Evolutionary conservation across 1,140 invertebrate genomes (phyloP).

Genomic region (Linepithema humile): DNA sequence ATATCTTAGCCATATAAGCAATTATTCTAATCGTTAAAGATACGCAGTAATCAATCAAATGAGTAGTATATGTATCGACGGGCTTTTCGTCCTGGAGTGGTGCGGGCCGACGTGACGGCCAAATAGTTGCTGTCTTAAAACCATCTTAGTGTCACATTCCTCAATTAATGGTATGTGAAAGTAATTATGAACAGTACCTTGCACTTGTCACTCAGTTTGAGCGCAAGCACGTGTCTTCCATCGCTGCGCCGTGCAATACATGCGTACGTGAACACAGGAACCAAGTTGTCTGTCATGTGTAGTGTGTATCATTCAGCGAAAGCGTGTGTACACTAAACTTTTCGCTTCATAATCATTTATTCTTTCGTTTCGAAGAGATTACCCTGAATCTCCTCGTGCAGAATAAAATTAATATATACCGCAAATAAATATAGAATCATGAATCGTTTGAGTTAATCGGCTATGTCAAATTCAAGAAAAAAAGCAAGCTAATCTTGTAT

Average conservation of each 20-base stretch:
- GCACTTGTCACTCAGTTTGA: constrained; percentile 87
- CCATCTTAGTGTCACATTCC: constrained; percentile 35
- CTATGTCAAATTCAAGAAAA: background rate
- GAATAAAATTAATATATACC: constrained; percentile 27
- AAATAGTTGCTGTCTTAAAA: constrained; percentile 22
- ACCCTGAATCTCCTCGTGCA: background rate
- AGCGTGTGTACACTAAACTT: background rate
- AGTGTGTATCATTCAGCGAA: background rate
- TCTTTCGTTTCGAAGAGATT: background rate
- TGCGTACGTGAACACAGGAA: constrained; percentile 86
- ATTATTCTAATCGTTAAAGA: constrained; percentile 51
- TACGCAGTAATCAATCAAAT: constrained; percentile 42
- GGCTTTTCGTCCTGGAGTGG: constrained; percentile 66
- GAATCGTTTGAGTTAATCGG: background rate
- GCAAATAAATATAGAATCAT: background rate
- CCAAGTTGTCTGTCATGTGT: constrained; percentile 72
- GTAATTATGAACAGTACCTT: constrained; percentile 85
- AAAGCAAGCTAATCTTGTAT: background rate
- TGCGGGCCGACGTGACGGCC: constrained; percentile 55
- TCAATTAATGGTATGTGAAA: constrained; percentile 72
- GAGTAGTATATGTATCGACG: constrained; percentile 19
- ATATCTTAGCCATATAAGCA: constrained; percentile 18
- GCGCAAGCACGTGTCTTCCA: constrained; percentile 86
- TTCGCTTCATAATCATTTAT: constrained; percentile 6
- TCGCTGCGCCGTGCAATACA: constrained; percentile 81